Evolutionary conservation across 2,113 vertebrate genomes (phyloP).

Genomic region (Callithrix jacchus): DNA sequence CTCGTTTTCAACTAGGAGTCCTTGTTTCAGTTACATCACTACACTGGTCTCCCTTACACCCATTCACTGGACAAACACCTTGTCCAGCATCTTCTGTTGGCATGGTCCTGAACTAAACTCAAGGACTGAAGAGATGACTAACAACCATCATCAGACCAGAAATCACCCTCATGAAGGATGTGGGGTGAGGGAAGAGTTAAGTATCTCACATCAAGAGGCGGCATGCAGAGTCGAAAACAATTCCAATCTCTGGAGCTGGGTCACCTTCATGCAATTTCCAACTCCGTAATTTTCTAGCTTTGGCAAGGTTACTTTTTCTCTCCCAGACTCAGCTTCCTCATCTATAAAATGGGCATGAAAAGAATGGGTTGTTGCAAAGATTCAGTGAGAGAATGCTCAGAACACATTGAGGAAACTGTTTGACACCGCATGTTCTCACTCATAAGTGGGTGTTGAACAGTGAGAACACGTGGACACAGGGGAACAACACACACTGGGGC

Average conservation of each 20-base stretch:
- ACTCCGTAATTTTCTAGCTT: not conserved
- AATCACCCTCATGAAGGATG: not conserved
- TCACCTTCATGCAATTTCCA: not conserved
- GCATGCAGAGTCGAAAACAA: not conserved
- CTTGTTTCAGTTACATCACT: not conserved
- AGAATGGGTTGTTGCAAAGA: not conserved
- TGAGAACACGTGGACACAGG: too few species aligned
- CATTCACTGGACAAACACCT: not conserved
- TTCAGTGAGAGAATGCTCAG: not conserved
- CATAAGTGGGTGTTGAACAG: too few species aligned
- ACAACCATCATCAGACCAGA: not conserved
- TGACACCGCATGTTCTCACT: not conserved
- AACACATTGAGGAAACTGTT: not conserved
- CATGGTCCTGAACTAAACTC: not conserved
- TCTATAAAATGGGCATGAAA: slow-evolving; percentile 18
- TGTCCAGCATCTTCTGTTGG: not conserved
- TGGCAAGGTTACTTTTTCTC: not conserved
- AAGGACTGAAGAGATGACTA: not conserved
- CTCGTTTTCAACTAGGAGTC: not conserved
- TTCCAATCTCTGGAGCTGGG: not conserved
- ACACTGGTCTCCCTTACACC: fast-evolving
- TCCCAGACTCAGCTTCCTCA: not conserved
- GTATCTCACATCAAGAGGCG: not conserved
- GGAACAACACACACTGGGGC: too few species aligned
- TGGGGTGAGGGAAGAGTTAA: not conserved